Evolutionary conservation across 2,113 vertebrate species (phyloP).

Genomic region (Myiopsitta monachus): DNA sequence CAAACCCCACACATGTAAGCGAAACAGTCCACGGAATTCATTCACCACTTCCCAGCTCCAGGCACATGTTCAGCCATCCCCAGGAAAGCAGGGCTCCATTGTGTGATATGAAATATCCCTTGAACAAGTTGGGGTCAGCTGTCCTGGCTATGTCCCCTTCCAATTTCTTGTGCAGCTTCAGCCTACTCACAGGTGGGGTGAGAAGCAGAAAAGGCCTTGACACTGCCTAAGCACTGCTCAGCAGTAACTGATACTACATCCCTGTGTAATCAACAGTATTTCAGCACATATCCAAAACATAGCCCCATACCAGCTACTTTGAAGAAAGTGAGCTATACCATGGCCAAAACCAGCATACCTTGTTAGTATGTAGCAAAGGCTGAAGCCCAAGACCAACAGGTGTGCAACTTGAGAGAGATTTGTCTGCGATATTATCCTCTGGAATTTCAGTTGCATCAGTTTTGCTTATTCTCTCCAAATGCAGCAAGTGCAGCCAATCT

Average conservation of each 20-base stretch:
- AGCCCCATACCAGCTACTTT: background rate
- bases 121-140: background rate
- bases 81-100: rapidly evolving
- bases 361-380: background rate
- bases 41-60: background rate
- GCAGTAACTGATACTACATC: background rate
- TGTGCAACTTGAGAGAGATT: background rate
- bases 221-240: background rate
- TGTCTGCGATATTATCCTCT: background rate
- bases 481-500: background rate
- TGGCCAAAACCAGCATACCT: background rate
- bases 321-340: background rate
- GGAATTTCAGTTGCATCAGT: background rate
- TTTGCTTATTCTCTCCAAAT: background rate
- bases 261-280: background rate
- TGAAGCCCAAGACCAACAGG: background rate
- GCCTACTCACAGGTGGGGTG: background rate
- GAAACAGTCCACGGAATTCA: background rate
- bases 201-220: background rate
- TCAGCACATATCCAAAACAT: background rate
- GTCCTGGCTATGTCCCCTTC: background rate
- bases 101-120: background rate
- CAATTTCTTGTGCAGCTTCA: background rate
- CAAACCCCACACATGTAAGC: background rate
- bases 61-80: background rate